phyloP scores from a whole-genome alignment of 2,113 vertebrate species.

The Ornithorhynchus anatinus region DNA sequence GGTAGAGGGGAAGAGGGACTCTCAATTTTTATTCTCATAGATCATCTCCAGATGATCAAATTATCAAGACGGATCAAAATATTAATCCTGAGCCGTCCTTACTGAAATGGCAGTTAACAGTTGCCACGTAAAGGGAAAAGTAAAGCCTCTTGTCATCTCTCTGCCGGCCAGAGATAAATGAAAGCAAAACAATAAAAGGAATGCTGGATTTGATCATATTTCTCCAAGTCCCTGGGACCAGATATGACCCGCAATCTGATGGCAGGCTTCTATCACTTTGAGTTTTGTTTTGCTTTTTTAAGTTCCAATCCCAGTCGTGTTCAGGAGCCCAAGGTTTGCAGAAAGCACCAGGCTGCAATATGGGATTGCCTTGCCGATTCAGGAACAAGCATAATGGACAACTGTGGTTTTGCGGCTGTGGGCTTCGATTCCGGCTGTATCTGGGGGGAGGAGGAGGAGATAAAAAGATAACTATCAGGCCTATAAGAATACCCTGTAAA shows the following conservation, averaged over 20 bases:
- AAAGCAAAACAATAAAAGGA: conserved; percentile 9
- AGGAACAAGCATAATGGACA: background rate
- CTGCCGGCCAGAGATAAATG: conserved; percentile 45
- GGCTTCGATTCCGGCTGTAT: conserved; percentile 30
- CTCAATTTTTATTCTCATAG: conserved; percentile 50
- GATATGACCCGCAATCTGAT: conserved; percentile 29
- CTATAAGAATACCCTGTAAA: background rate
- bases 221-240: conserved; percentile 29
- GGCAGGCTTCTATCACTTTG: conserved; percentile 18
- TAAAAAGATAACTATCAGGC: conserved; percentile 14
- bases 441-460: conserved; percentile 33
- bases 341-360: background rate
- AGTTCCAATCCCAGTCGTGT: conserved; percentile 13
- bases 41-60: conserved; percentile 43
- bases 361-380: conserved; percentile 8
- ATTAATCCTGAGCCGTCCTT: conserved; percentile 57
- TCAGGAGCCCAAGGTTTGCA: background rate
- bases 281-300: background rate
- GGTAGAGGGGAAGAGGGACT: conserved; percentile 36
- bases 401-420: background rate
- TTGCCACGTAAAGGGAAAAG: conserved; percentile 55
- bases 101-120: conserved; percentile 51
- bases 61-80: conserved; percentile 51
- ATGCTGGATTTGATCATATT: conserved; percentile 25
- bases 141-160: conserved; percentile 40